Base-by-base conservation (phyloP, 1,140 invertebrate genomes). In the Neodiprion virginianus region DNA sequence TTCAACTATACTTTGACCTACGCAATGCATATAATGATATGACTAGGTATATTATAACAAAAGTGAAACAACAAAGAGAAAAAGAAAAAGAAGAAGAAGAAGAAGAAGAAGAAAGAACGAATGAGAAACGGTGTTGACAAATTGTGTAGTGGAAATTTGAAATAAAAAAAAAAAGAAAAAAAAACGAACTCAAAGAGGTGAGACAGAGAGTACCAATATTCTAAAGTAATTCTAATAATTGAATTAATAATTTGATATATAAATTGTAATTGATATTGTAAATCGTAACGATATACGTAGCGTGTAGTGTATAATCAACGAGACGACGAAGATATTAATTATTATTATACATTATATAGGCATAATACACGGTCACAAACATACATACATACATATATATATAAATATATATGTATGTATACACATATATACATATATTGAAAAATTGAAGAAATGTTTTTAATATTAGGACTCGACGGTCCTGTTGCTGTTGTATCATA, bases 191-290 rank as follows among this genome's bases (percentile, higher is more conserved):
- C 75, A 78, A 74, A 68, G 72, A 78, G 79, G 71, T 76, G 77
- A 81, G 79, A 79, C 79, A 81, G 81, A 82, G 81, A 88, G 85
- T 88, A 88, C 86, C 86, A 87, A 88, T 88, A 88, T 88, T 88
- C 87, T 88, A 88, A 88, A 88, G 81, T 88, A 88, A 88, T 88
- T 88, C 85, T 88, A 88, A 87, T 85, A 83, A 84, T 86, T 88
- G 79, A 86, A 87, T 87, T 86, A 86, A 87, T 86, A 86, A 88
- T 87, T 88, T 88, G 86, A 88, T 88, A 88, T 87, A 87, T 40
- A 4, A 40, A 40, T 40, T 40, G 28, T 87, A 84, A 87, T 87
- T 85, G 85, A 87, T 87, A 88, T 87, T 87, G 86, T 87, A 87
- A 84, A 86, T 86, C 81, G 80, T 88, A 87, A 82, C 67, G 67